Base-by-base conservation (phyloP, 2,113 vertebrate species). In the Etia nguti region DNA sequence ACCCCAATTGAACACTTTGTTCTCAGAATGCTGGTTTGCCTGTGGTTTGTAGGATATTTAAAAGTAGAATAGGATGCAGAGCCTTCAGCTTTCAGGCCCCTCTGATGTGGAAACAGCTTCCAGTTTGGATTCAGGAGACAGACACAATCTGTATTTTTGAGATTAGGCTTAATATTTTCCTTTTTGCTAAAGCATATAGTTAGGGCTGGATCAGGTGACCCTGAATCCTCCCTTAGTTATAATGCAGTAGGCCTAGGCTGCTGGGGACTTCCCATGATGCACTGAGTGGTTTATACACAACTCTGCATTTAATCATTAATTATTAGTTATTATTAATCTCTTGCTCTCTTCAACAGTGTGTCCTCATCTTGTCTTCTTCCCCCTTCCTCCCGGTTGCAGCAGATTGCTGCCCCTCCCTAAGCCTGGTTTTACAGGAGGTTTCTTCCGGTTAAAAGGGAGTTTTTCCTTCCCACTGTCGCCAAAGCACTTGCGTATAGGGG, bases 91-190 rank as follows among this genome's bases (percentile, higher is more conserved):
- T n/a, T 62, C 59, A 62, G 59, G 10, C 59, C 31, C 18, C 18
- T 36, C 59, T 62, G 34, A 29, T 60, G 6, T 60, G 57, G 57
- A 60, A 34, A 29, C 29, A 62, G 59, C 0, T 62, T 62, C 59
- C 10, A 62, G 59, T 36, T 62, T 62, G 18, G 59, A 62, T 36
- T 62, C 59, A 62, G 31, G 59, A 62, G 0, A 0, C 16, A 36
- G 59, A 62, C 59, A 36, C 59, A 2, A 20, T 36, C 31, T 36
- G 9, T 36, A 62, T 16, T 4, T 62, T 62, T 34, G 20, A 62
- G 16, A 34, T 0, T 62, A 62, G 0, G 59, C 9, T 62, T 62
- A 6, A 59, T 29, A 59, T 13, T 1, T 29, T 59, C 26, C 56
- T 59, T 59, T 59, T 29, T 59, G 24, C 0, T 57, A 29, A 0